Percentiles rank a stretch among this genome's conserved stretches.
These are phyloP conservation scores for Epicauta chinensis DNA, from an alignment of 1,140 invertebrate species.

Conservation along the genomic window DNA sequence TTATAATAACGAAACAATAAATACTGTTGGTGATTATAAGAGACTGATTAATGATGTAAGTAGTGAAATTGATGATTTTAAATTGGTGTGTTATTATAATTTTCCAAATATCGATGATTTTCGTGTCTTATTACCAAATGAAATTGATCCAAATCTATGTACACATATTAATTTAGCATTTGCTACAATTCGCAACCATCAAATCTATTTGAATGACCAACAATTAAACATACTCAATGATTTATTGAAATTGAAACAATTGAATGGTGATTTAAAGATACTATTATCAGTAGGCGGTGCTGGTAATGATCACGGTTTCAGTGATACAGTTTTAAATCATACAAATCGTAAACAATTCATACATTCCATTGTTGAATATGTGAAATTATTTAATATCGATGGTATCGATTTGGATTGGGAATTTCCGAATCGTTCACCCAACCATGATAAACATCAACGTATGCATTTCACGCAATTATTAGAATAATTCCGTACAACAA, in stretches of 20 bases:
- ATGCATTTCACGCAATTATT: constrained; percentile 68
- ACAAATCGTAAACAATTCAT: constrained; percentile 65
- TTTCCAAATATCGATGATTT: constrained; percentile 40
- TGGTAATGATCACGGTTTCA: constrained; percentile 56
- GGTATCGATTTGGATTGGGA: constrained; percentile 87
- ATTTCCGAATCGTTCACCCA: constrained; percentile 61
- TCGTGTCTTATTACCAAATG: constrained; percentile 46
- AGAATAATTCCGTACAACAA: constrained; percentile 60
- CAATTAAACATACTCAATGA: constrained; percentile 46
- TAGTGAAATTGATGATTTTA: constrained; percentile 16
- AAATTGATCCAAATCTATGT: constrained; percentile 64
- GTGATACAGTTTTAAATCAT: constrained; percentile 62
- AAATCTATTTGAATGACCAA: constrained; percentile 40
- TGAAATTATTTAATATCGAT: constrained; percentile 62
- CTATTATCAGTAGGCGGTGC: constrained; percentile 71
- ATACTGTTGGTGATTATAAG: constrained; percentile 3
- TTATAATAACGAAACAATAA: not conserved
- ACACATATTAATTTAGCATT: constrained; percentile 78
- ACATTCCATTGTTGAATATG: constrained; percentile 53
- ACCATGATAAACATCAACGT: constrained; percentile 47
- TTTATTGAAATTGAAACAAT: constrained; percentile 53
- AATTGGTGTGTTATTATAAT: constrained; percentile 62
- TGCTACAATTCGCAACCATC: constrained; percentile 57
- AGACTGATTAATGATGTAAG: not conserved
- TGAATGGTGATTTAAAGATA: constrained; percentile 65